phyloP scores from a whole-genome alignment of 2,888 invertebrate species.

The Dynastes tityus region DNA sequence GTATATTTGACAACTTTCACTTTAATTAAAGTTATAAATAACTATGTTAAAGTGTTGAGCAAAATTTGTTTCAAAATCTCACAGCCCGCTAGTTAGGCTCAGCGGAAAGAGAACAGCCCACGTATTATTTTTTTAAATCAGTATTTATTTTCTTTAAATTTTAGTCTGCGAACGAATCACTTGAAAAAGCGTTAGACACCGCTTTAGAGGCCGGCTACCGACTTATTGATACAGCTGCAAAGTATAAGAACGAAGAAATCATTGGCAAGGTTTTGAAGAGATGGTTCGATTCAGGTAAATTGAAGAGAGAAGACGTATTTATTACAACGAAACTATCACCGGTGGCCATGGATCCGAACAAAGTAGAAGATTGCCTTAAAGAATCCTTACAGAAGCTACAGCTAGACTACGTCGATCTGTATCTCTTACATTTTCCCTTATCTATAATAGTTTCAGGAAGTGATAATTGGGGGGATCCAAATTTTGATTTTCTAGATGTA shows the following conservation, averaged over 20 bases:
- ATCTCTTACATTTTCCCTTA: constrained; percentile 83
- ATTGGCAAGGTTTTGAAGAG: constrained; percentile 81
- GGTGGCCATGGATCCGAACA: constrained; percentile 75
- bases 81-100: no score
- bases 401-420: constrained; percentile 86
- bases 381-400: constrained; percentile 81
- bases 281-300: constrained; percentile 79
- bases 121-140: no score
- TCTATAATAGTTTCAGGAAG: constrained; percentile 9
- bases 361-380: constrained; percentile 78
- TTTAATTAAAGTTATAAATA: no score
- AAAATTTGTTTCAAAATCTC: no score
- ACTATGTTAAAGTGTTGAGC: no score
- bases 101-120: no score
- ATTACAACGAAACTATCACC: constrained; percentile 87
- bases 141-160: constrained; percentile 44
- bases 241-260: constrained; percentile 83
- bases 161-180: constrained; percentile 78
- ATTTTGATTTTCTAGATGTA: constrained; percentile 78
- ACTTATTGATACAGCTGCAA: constrained; percentile 86
- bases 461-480: constrained; percentile 69
- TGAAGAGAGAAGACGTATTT: constrained; percentile 81
- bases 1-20: no score
- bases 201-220: constrained; percentile 86
- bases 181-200: constrained; percentile 79